Evolutionary conservation across 2,888 invertebrate species (phyloP).

Genomic region (Apoda limacodes): DNA sequence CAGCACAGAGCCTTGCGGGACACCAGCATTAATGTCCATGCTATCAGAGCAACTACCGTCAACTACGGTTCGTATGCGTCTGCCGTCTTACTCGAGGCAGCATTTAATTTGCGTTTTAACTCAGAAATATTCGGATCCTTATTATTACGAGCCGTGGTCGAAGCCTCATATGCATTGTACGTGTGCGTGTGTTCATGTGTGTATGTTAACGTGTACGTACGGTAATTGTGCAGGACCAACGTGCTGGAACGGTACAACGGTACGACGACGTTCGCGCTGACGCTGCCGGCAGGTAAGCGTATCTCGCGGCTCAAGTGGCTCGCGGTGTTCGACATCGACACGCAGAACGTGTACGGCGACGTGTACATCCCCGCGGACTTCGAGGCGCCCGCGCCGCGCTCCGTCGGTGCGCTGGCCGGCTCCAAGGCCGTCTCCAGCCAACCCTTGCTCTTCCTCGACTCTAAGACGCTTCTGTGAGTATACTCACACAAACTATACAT

Average conservation of each 20-base stretch:
- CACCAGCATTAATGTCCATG: no score
- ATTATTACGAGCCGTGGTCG: no score
- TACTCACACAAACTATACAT: not conserved
- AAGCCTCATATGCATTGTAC: no score
- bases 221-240: constrained; percentile 86
- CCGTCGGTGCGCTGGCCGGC: constrained; percentile 43
- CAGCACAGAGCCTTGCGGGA: no score
- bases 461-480: constrained; percentile 75
- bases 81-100: no score
- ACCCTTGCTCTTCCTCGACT: constrained; percentile 81
- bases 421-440: constrained; percentile 73
- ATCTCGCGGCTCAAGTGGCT: constrained; percentile 91
- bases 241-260: constrained; percentile 83
- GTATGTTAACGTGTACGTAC: no score
- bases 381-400: constrained; percentile 82
- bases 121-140: no score
- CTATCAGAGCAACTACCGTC: no score
- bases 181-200: no score
- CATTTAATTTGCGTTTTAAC: no score
- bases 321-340: constrained; percentile 86
- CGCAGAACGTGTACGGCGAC: constrained; percentile 91
- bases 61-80: no score
- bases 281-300: constrained; percentile 86
- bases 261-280: constrained; percentile 85
- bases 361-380: constrained; percentile 92